These are phyloP conservation scores for Eristalis arbustorum DNA, from an alignment of 2,888 invertebrate genomes.

Conservation along the genomic window DNA sequence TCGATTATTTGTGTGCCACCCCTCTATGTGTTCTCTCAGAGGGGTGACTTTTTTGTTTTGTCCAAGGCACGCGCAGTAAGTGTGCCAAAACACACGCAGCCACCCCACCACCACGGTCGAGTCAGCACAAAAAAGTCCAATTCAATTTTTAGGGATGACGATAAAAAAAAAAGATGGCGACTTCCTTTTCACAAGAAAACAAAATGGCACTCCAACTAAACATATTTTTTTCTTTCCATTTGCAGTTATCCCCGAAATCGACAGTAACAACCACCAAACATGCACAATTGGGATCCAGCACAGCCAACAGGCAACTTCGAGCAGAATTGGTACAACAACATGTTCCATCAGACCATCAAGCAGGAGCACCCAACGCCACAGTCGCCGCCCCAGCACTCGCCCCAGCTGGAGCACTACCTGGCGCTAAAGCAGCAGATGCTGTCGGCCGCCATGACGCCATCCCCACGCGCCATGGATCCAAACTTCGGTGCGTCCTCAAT, in stretches of 20 bases:
- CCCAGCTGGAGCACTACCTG: slow-evolving; percentile 76
- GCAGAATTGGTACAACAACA: slow-evolving; percentile 78
- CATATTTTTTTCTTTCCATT: slow-evolving; percentile 14
- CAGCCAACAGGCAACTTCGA: slow-evolving; percentile 76
- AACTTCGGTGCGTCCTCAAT: slow-evolving; percentile 19
- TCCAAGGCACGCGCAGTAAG: slow-evolving; percentile 75
- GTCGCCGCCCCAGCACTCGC: slow-evolving; percentile 36
- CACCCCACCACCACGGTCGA: background rate
- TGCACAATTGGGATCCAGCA: slow-evolving; percentile 79
- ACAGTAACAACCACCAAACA: slow-evolving; percentile 68
- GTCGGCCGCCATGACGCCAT: slow-evolving; percentile 75
- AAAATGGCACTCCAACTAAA: slow-evolving; percentile 43
- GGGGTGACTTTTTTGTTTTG: slow-evolving; percentile 59
- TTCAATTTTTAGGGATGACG: slow-evolving; percentile 11
- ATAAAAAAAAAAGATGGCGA: slow-evolving; percentile 56
- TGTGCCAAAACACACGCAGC: slow-evolving; percentile 58
- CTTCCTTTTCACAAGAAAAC: background rate
- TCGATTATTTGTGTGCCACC: slow-evolving; percentile 26
- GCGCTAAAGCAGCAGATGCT: slow-evolving; percentile 76
- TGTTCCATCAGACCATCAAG: slow-evolving; percentile 78
- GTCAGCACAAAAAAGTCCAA: background rate
- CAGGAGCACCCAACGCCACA: slow-evolving; percentile 74
- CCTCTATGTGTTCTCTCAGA: slow-evolving; percentile 55
- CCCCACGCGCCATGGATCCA: slow-evolving; percentile 75
- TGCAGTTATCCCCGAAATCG: slow-evolving; percentile 29